These are phyloP conservation scores for Habroteleia sp. DNA, from an alignment of 2,888 invertebrate genomes.

Conservation along the genomic window DNA sequence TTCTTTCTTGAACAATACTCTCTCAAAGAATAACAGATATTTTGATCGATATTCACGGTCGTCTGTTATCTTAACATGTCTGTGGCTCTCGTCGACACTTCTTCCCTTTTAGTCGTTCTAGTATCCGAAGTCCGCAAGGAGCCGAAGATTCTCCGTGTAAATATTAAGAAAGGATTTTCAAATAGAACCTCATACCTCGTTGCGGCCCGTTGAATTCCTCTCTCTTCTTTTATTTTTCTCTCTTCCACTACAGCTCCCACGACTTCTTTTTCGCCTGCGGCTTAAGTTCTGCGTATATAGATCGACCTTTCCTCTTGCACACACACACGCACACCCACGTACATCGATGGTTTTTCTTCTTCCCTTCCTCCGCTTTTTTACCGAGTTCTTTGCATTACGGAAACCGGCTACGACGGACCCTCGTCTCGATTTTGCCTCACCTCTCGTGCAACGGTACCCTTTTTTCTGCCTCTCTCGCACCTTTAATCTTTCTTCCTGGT, in stretches of 20 bases:
- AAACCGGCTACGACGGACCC: conserved; percentile 44
- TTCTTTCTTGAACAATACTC: conserved; percentile 5
- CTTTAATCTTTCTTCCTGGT: conserved; percentile 14
- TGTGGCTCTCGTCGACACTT: conserved; percentile 16
- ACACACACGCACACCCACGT: not conserved
- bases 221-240: conserved; percentile 31
- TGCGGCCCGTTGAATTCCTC: conserved; percentile 28
- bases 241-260: conserved; percentile 33
- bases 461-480: conserved; percentile 16
- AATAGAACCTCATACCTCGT: conserved; percentile 29
- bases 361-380: conserved; percentile 20
- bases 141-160: conserved; percentile 41
- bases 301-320: conserved; percentile 34
- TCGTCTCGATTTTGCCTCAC: conserved; percentile 23
- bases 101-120: conserved; percentile 23
- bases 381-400: conserved; percentile 27
- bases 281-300: conserved; percentile 33
- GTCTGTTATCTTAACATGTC: conserved; percentile 50
- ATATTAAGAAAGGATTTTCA: conserved; percentile 59
- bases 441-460: too few species aligned
- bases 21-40: conserved; percentile 29
- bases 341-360: conserved; percentile 29
- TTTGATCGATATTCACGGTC: conserved; percentile 37
- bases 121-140: conserved; percentile 29
- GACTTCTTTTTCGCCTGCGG: conserved; percentile 38